Conservation (phyloP, 2,888 invertebrate species). For the Heliconius ismenius region DNA sequence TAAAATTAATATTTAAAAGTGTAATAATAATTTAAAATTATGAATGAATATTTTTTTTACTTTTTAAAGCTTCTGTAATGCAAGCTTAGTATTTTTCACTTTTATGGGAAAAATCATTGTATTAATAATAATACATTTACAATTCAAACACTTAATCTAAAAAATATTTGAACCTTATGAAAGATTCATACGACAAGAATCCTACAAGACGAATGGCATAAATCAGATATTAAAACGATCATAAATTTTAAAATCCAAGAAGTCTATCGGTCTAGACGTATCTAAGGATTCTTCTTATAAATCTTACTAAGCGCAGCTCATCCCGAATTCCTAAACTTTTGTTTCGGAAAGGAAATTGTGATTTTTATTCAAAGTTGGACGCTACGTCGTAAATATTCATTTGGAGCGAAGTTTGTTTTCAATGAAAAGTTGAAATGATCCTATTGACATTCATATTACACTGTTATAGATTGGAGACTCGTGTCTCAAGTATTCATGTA, state of each 20-base stretch:
- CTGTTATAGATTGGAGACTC: constrained; percentile 45
- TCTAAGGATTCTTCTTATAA: constrained; percentile 24
- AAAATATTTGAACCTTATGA: neutral
- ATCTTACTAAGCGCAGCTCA: constrained; percentile 29
- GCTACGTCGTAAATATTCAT: constrained; percentile 53
- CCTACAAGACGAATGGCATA: neutral
- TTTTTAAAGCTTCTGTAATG: too few species aligned
- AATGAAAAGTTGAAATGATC: constrained; percentile 51
- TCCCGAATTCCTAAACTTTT: constrained; percentile 37
- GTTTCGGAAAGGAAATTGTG: constrained; percentile 40
- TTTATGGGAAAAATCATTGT: neutral
- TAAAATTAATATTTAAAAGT: too few species aligned
- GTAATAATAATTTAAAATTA: too few species aligned
- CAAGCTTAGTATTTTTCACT: too few species aligned
- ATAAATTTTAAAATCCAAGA: constrained; percentile 29
- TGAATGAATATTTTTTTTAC: too few species aligned
- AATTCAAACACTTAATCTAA: neutral
- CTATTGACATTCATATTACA: constrained; percentile 50
- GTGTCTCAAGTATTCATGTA: constrained; percentile 33
- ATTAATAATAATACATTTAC: neutral
- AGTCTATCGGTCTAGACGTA: constrained; percentile 36
- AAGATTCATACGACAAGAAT: neutral
- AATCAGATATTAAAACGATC: constrained; percentile 1
- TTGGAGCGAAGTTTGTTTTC: constrained; percentile 47
- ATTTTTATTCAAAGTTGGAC: constrained; percentile 49